phyloP scores from a whole-genome alignment of 2,888 invertebrate genomes.

The Mesorhabditis belari region DNA sequence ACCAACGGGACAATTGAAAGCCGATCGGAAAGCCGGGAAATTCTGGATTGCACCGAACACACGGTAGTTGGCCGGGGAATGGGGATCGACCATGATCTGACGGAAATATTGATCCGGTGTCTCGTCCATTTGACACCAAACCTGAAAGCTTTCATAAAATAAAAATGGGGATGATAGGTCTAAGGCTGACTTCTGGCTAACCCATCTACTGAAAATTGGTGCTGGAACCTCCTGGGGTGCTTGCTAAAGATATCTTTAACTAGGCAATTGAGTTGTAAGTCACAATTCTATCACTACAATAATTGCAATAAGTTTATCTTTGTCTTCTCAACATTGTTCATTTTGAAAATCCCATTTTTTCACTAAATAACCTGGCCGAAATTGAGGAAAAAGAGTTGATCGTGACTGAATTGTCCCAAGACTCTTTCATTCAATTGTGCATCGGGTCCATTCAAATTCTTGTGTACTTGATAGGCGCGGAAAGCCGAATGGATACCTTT shows the following conservation, averaged over 20 bases:
- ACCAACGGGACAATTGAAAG: slow-evolving; percentile 44
- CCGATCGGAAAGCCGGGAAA: slow-evolving; percentile 48
- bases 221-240: not conserved
- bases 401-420: slow-evolving; percentile 36
- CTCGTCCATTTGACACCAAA: slow-evolving; percentile 40
- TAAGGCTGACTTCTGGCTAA: too few relatives aligned
- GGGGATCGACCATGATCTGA: slow-evolving; percentile 41
- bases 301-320: not conserved
- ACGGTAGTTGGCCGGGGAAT: slow-evolving; percentile 42
- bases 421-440: slow-evolving; percentile 35
- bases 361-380: slow-evolving; percentile 30
- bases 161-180: not conserved
- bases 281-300: not conserved
- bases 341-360: too few relatives aligned
- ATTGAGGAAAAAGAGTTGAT: slow-evolving; percentile 48
- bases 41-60: slow-evolving; percentile 43
- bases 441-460: slow-evolving; percentile 37
- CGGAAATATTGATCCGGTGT: slow-evolving; percentile 13
- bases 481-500: slow-evolving; percentile 51
- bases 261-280: too few relatives aligned
- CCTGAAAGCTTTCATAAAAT: too few relatives aligned
- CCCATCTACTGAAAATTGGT: too few relatives aligned
- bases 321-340: not conserved
- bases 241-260: not conserved
- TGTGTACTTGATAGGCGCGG: slow-evolving; percentile 35